phyloP scores from a whole-genome alignment of 2,888 invertebrate species.

The Diabrotica balteata region DNA sequence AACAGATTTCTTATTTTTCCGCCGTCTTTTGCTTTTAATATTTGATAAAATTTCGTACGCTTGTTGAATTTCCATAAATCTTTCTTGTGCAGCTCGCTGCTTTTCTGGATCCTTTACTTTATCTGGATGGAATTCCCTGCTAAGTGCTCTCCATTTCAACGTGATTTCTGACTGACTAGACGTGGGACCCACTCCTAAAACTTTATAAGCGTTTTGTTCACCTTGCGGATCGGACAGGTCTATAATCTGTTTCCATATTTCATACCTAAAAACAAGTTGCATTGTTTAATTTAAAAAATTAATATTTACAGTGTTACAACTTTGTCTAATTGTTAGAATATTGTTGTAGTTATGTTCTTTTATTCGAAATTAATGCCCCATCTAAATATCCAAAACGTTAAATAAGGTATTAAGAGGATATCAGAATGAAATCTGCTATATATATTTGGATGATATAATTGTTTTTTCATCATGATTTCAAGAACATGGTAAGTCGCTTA shows the following conservation, averaged over 20 bases:
- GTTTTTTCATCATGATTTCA: no score
- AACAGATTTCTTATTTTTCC: constrained; percentile 74
- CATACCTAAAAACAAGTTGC: constrained; percentile 58
- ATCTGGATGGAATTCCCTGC: constrained; percentile 90
- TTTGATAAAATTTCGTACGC: constrained; percentile 90
- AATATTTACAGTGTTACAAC: no score
- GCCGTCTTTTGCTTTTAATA: constrained; percentile 77
- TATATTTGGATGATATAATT: no score
- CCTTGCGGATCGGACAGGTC: constrained; percentile 89
- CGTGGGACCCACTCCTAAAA: constrained; percentile 78
- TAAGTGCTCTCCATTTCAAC: constrained; percentile 79
- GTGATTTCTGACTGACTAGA: constrained; percentile 89
- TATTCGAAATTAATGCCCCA: no score
- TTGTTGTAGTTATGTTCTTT: no score
- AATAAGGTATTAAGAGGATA: no score
- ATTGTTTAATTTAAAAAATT: no score
- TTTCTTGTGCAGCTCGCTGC: constrained; percentile 78
- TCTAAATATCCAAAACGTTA: no score
- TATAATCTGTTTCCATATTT: constrained; percentile 85
- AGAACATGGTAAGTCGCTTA: no score
- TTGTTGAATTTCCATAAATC: constrained; percentile 91
- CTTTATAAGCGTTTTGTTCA: constrained; percentile 87
- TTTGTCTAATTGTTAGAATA: no score
- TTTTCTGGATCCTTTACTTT: constrained; percentile 78
- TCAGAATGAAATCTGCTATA: no score